Conservation (phyloP, 2,888 invertebrate genomes). For the Colletes collaris region DNA sequence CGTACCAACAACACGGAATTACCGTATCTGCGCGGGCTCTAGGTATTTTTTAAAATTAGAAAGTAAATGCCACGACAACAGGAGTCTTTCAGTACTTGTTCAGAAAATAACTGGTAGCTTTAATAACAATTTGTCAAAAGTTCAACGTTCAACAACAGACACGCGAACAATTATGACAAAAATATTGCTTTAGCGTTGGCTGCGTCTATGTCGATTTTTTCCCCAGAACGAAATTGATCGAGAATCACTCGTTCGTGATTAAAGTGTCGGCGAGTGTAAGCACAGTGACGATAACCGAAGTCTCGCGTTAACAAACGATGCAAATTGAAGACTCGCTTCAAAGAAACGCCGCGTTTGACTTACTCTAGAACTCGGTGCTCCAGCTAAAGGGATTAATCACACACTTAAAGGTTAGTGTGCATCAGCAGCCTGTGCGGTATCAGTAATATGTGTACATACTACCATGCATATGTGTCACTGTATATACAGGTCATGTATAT, state of each 20-base stretch:
- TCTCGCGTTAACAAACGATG: conserved; percentile 9
- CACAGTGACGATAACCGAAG: neutral
- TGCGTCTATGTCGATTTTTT: too few relatives aligned
- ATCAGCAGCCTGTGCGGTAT: conserved; percentile 23
- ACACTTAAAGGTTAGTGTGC: conserved; percentile 37
- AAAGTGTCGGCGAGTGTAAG: neutral
- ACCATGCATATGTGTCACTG: conserved; percentile 7
- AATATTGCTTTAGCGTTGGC: too few relatives aligned
- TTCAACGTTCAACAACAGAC: too few relatives aligned
- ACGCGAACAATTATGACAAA: too few relatives aligned
- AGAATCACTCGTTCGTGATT: neutral
- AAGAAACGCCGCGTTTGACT: conserved; percentile 16
- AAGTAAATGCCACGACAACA: neutral
- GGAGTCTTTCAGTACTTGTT: too few relatives aligned
- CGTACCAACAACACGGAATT: conserved; percentile 6
- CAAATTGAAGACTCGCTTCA: neutral
- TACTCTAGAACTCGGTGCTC: neutral
- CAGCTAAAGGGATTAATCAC: conserved; percentile 46
- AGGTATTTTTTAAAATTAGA: conserved; percentile 5
- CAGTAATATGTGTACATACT: conserved; percentile 26
- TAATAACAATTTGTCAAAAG: too few relatives aligned
- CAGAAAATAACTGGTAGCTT: too few relatives aligned
- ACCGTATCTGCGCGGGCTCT: neutral
- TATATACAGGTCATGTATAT: conserved; percentile 25
- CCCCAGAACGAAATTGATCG: too few relatives aligned